phyloP scores from a whole-genome alignment of 1,140 invertebrate species.

The Microplitis demolitor region DNA sequence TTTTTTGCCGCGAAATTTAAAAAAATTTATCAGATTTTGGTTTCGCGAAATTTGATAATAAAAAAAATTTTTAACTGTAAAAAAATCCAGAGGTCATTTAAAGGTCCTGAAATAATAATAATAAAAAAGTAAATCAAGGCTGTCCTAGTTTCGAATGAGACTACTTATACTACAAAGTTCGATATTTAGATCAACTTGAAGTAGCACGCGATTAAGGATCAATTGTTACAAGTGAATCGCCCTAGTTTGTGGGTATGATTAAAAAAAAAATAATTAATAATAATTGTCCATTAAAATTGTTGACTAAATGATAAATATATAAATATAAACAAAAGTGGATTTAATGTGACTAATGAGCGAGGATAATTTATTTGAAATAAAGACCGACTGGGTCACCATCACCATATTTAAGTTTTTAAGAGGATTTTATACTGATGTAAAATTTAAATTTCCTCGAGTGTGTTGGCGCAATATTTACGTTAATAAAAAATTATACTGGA shows the following conservation, averaged over 20 bases:
- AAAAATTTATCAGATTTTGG: no score
- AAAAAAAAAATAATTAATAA: background rate
- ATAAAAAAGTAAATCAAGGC: background rate
- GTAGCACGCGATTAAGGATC: conserved; percentile 5
- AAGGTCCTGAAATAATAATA: background rate
- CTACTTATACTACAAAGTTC: no score
- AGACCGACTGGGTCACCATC: background rate
- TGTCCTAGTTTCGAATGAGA: no score
- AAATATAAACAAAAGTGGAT: background rate
- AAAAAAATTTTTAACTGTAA: no score
- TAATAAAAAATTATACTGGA: no score
- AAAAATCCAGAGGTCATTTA: background rate
- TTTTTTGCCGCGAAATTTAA: no score
- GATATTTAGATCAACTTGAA: background rate
- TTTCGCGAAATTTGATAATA: no score
- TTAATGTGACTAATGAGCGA: background rate
- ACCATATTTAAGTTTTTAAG: no score
- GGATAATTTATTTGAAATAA: background rate
- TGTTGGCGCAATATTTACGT: no score
- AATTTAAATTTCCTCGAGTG: no score
- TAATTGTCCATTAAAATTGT: no score
- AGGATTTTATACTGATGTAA: no score
- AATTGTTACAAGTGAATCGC: conserved; percentile 8
- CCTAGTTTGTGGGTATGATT: background rate
- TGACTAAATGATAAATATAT: background rate